Evolutionary conservation across 1,140 invertebrate species (phyloP).

Genomic region (Notospermus geniculatus): DNA sequence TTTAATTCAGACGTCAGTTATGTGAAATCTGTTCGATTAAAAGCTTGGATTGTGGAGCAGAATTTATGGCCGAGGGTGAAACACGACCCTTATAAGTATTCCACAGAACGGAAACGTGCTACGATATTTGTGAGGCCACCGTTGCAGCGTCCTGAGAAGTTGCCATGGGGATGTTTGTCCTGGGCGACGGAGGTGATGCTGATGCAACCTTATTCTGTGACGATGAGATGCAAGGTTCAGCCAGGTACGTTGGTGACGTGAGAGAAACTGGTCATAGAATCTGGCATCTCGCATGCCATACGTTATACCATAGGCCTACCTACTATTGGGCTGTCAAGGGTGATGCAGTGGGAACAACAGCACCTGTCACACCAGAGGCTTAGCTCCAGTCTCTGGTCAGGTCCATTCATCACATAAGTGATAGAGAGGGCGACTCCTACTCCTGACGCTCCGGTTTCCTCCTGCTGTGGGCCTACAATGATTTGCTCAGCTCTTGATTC

Average conservation of each 20-base stretch:
- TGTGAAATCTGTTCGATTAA: background rate
- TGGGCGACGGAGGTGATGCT: constrained; percentile 1
- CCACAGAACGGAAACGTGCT: background rate
- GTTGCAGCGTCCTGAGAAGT: background rate
- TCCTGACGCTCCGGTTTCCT: too few species aligned
- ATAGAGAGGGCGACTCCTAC: too few species aligned
- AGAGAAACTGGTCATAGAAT: too few species aligned
- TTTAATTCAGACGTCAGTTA: background rate
- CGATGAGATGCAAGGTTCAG: constrained; percentile 1
- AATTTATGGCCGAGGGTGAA: background rate
- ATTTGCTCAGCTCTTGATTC: background rate
- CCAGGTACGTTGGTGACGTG: constrained; percentile 7
- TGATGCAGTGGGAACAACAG: background rate
- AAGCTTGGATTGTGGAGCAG: background rate
- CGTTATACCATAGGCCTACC: too few species aligned
- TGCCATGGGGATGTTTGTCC: background rate
- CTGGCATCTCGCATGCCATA: too few species aligned
- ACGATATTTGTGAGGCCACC: background rate
- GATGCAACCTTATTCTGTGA: background rate
- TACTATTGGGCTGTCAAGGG: background rate
- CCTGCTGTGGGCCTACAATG: too few species aligned
- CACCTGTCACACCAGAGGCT: background rate
- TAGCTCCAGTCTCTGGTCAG: background rate
- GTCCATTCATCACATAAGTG: background rate
- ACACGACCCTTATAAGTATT: background rate